phyloP scores from a whole-genome alignment of 2,113 vertebrate genomes.

The Corythornis madagascariensis region DNA sequence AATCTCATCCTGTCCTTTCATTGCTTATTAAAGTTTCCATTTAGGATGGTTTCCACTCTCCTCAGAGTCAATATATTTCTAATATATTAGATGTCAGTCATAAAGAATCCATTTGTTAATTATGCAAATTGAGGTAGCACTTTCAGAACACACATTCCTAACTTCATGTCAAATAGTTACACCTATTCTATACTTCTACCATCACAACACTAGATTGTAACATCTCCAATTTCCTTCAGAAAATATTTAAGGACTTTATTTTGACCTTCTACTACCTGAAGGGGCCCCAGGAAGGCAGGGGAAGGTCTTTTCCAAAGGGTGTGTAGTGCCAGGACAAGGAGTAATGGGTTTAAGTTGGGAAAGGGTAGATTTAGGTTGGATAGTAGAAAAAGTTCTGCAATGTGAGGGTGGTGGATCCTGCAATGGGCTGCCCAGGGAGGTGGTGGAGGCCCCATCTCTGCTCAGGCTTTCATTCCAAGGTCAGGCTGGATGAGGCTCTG shows the following conservation, averaged over 20 bases:
- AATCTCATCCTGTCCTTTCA: neutral
- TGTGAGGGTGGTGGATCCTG: too few relatives aligned
- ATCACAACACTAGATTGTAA: neutral
- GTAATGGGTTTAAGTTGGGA: too few relatives aligned
- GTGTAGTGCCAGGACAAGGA: too few relatives aligned
- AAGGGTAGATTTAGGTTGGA: too few relatives aligned
- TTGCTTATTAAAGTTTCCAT: slow-evolving; percentile 35
- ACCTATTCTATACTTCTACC: neutral
- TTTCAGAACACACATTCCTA: neutral
- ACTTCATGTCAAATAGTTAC: neutral
- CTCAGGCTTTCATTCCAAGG: too few relatives aligned
- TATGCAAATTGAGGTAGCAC: neutral
- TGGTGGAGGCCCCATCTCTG: too few relatives aligned
- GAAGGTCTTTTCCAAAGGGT: too few relatives aligned
- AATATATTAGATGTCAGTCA: neutral
- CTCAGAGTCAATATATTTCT: slow-evolving; percentile 5
- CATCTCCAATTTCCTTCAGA: neutral
- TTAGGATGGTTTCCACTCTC: neutral
- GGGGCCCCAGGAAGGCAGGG: too few relatives aligned
- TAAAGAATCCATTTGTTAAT: slow-evolving; percentile 16
- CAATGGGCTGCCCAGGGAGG: too few relatives aligned
- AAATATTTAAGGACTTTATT: neutral
- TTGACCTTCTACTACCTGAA: too few relatives aligned
- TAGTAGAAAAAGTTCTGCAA: too few relatives aligned
- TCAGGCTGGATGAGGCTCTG: too few relatives aligned